Evolutionary conservation across 1,140 invertebrate genomes (phyloP).

Genomic region (Caenorhabditis tropicalis): DNA sequence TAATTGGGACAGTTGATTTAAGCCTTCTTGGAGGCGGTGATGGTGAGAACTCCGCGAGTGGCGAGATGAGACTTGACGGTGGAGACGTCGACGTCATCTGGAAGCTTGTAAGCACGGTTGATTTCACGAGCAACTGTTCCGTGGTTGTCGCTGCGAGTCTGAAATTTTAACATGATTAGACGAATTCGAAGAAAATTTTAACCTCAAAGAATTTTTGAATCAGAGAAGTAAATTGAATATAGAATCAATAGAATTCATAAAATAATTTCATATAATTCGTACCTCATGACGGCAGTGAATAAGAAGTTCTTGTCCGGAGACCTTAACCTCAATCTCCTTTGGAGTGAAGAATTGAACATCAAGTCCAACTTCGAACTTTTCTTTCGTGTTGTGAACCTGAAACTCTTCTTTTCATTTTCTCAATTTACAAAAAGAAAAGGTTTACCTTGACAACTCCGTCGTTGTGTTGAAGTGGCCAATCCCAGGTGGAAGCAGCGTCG

Average conservation of each 20-base stretch:
- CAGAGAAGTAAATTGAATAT: too few species aligned
- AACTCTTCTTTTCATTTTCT: neutral
- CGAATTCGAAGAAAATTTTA: too few species aligned
- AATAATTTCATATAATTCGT: neutral
- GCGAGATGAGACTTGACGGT: constrained; percentile 67
- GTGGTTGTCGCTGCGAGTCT: constrained; percentile 64
- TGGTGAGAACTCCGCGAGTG: constrained; percentile 64
- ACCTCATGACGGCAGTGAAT: constrained; percentile 69
- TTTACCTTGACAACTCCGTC: constrained; percentile 58
- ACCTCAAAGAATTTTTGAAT: too few species aligned
- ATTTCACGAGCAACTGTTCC: constrained; percentile 68
- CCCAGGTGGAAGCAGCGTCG: constrained; percentile 55
- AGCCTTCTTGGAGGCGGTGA: constrained; percentile 67
- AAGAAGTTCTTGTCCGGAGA: constrained; percentile 63
- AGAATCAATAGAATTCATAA: neutral
- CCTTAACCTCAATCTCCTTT: constrained; percentile 64
- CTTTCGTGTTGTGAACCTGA: constrained; percentile 59
- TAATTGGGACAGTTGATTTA: constrained; percentile 50
- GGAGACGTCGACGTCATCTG: constrained; percentile 66
- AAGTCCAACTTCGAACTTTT: constrained; percentile 60
- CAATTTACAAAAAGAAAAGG: neutral
- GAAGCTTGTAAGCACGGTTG: constrained; percentile 67
- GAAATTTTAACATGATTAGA: too few species aligned
- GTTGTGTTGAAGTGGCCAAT: constrained; percentile 60
- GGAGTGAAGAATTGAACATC: constrained; percentile 61